A percentile compares a stretch with the other conserved stretches of the same genome.
These are phyloP conservation scores for Takifugu flavidus DNA, from an alignment of 2,113 vertebrate species.

Conservation along the genomic window DNA sequence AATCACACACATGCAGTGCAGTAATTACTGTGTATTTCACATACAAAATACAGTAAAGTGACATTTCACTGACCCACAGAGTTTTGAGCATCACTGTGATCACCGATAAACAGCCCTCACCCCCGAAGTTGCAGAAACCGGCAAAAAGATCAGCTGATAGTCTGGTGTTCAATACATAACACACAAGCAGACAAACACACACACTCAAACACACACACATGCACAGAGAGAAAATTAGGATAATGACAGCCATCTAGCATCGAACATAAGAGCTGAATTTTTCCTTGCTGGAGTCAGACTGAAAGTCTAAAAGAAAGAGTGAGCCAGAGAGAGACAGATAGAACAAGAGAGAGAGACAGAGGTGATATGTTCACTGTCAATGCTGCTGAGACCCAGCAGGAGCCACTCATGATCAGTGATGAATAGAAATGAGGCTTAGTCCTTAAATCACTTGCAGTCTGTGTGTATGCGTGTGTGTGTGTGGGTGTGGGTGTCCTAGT, in stretches of 20 bases:
- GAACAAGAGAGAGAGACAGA: conserved; percentile 43
- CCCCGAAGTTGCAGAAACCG: too few species aligned
- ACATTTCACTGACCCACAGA: too few species aligned
- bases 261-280: conserved; percentile 37
- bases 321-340: conserved; percentile 6
- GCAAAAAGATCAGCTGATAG: too few species aligned
- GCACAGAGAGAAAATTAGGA: conserved; percentile 38
- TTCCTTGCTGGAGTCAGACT: conserved; percentile 31
- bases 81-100: too few species aligned
- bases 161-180: not conserved
- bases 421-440: conserved; percentile 29
- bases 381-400: conserved; percentile 42
- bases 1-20: too few species aligned
- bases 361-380: conserved; percentile 47
- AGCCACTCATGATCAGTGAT: conserved; percentile 37
- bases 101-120: too few species aligned
- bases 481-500: conserved; percentile 4
- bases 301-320: conserved; percentile 1
- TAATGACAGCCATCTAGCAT: conserved; percentile 48
- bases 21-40: too few species aligned
- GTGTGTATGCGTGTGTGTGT: conserved; percentile 12
- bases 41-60: too few species aligned
- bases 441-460: conserved; percentile 21
- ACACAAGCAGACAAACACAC: not conserved
- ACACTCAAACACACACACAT: conserved; percentile 10